Conservation (phyloP, 2,888 invertebrate genomes). For the Oeneis ivallda region DNA sequence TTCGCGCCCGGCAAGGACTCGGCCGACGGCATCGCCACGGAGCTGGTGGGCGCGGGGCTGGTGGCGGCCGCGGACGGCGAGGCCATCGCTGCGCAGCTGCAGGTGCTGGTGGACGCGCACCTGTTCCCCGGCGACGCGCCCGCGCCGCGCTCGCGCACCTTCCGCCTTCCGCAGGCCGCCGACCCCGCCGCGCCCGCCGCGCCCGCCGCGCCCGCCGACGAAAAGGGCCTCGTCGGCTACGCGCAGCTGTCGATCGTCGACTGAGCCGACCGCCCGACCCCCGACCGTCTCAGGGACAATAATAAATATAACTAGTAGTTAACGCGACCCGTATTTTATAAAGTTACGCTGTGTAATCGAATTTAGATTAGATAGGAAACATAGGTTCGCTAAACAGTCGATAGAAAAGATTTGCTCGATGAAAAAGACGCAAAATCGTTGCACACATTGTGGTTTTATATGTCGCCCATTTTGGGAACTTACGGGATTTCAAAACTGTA, state of each 20-base stretch:
- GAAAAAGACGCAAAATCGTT: no score
- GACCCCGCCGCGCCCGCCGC: constrained; percentile 87
- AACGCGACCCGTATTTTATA: constrained; percentile 20
- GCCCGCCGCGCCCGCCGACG: constrained; percentile 91
- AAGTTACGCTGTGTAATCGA: constrained; percentile 30
- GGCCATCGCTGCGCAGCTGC: constrained; percentile 96
- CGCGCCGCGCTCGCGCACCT: constrained; percentile 88
- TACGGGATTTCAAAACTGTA: constrained; percentile 4
- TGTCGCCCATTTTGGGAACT: background rate
- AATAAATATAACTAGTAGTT: constrained; percentile 38
- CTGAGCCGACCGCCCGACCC: constrained; percentile 63
- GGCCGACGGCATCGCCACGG: constrained; percentile 97
- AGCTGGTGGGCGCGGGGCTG: constrained; percentile 97
- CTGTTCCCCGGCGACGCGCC: constrained; percentile 74
- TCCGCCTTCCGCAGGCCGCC: constrained; percentile 87
- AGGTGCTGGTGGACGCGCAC: constrained; percentile 89
- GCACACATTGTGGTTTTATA: no score
- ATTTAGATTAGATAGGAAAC: constrained; percentile 31
- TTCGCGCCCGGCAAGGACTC: constrained; percentile 96
- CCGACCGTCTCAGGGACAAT: constrained; percentile 42
- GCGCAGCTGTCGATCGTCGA: constrained; percentile 98
- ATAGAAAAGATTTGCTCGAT: background rate
- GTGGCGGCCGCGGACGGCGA: constrained; percentile 95
- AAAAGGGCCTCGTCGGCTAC: constrained; percentile 96
- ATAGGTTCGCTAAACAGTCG: background rate